Percentiles rank a stretch among this genome's conserved stretches.
Evolutionary conservation across 1,140 invertebrate genomes (phyloP).

Genomic region (Dreissena rostriformis): DNA sequence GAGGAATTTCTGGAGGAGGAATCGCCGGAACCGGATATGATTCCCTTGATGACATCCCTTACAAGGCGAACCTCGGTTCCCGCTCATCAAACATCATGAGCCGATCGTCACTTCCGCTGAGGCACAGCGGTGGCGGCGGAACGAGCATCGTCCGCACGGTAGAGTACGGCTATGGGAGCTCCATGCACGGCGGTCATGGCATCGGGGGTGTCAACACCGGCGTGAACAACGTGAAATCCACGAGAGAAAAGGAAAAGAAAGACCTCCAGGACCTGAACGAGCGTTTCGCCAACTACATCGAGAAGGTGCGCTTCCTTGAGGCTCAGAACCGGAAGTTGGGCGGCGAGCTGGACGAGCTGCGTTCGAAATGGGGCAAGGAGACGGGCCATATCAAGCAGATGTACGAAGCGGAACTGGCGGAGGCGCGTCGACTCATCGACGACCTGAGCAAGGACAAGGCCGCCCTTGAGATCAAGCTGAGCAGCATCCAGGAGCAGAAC

Average conservation of each 20-base stretch:
- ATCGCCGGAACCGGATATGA: constrained; percentile 23
- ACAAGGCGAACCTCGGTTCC: constrained; percentile 70
- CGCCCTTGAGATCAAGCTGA: constrained; percentile 74
- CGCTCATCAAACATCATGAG: constrained; percentile 61
- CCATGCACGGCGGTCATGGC: constrained; percentile 45
- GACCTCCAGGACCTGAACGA: constrained; percentile 83
- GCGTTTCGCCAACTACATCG: constrained; percentile 83
- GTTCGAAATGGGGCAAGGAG: constrained; percentile 82
- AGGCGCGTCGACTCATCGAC: constrained; percentile 77
- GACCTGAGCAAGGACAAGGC: constrained; percentile 77
- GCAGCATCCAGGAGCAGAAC: constrained; percentile 74
- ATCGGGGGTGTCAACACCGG: constrained; percentile 74
- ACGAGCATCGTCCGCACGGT: constrained; percentile 62
- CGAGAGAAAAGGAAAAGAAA: constrained; percentile 82
- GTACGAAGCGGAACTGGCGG: constrained; percentile 82
- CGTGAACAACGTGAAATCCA: constrained; percentile 79
- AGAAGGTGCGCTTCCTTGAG: constrained; percentile 83
- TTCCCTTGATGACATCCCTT: constrained; percentile 58
- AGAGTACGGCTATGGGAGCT: constrained; percentile 66
- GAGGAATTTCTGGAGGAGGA: constrained; percentile 21
- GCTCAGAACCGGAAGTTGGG: constrained; percentile 83
- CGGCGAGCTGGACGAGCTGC: constrained; percentile 80
- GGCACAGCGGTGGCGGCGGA: constrained; percentile 53
- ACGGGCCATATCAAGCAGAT: constrained; percentile 81
- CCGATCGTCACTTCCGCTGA: constrained; percentile 56